phyloP scores from a whole-genome alignment of 1,140 invertebrate genomes.

The Drosophila elegans region DNA sequence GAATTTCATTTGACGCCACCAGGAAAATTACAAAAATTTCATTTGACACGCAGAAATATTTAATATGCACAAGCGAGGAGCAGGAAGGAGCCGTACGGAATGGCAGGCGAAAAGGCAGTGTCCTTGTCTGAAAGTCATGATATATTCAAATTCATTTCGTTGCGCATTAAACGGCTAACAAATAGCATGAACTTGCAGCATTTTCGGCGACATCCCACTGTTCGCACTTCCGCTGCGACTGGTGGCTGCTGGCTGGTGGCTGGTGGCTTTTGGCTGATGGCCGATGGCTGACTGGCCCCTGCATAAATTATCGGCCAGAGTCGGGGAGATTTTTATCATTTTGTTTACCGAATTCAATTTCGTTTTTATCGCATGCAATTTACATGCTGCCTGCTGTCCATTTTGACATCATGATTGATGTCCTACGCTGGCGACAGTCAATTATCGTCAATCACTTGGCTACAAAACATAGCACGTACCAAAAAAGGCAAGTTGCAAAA shows the following conservation, averaged over 20 bases:
- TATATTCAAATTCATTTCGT: slow-evolving; percentile 73
- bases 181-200: slow-evolving; percentile 66
- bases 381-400: slow-evolving; percentile 78
- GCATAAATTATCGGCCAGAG: slow-evolving; percentile 69
- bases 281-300: slow-evolving; percentile 5
- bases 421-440: slow-evolving; percentile 74
- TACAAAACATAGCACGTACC: slow-evolving; percentile 25
- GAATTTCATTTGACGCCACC: slow-evolving; percentile 71
- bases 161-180: slow-evolving; percentile 65
- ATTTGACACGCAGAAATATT: slow-evolving; percentile 80
- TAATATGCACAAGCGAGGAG: slow-evolving; percentile 46
- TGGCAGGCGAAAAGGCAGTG: slow-evolving; percentile 4
- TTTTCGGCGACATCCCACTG: slow-evolving; percentile 29
- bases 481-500: background rate
- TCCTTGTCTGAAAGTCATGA: slow-evolving; percentile 61
- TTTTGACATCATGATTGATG: slow-evolving; percentile 80
- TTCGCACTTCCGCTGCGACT: slow-evolving; percentile 7
- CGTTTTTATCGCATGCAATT: slow-evolving; percentile 77
- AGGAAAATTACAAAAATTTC: slow-evolving; percentile 68
- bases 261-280: no score
- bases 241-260: no score
- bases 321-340: slow-evolving; percentile 72
- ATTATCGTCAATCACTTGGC: slow-evolving; percentile 80
- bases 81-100: background rate
- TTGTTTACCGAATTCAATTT: slow-evolving; percentile 80